These are phyloP conservation scores for Babyrousa celebensis DNA, from an alignment of 2,797 vertebrate species.

Conservation along the genomic window DNA sequence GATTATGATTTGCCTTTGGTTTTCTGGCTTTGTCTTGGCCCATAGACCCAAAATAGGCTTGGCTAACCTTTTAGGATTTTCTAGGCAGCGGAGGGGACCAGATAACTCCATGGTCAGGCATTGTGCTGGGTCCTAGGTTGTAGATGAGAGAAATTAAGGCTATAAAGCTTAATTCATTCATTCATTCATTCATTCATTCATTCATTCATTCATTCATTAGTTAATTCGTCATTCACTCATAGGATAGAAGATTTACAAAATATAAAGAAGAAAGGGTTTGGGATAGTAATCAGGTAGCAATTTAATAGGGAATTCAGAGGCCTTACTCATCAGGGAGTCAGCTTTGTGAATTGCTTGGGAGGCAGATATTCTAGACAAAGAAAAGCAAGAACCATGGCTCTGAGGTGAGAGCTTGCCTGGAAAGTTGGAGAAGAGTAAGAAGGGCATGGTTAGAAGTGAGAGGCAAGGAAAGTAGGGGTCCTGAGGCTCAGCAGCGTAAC, in stretches of 20 bases:
- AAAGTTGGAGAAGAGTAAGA: not conserved
- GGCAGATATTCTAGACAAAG: not conserved
- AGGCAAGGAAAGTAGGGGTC: not conserved
- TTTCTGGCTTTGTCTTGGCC: not conserved
- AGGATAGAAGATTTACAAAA: not conserved
- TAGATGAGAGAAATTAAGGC: not conserved
- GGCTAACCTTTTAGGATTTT: conserved; percentile 8
- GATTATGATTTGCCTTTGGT: not conserved
- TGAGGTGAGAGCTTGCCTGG: not conserved
- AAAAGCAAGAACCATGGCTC: not conserved
- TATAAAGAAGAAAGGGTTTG: not conserved
- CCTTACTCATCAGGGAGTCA: not conserved
- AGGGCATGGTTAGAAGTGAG: too few relatives aligned
- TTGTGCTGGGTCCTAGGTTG: not conserved
- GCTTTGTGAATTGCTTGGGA: not conserved
- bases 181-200: conserved; percentile 21
- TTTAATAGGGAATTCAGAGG: not conserved
- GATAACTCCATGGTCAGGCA: not conserved
- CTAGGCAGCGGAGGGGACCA: not conserved
- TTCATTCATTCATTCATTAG: conserved; percentile 30
- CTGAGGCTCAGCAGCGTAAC: too few relatives aligned
- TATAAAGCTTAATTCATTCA: not conserved
- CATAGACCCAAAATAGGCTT: not conserved
- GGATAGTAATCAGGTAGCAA: not conserved
- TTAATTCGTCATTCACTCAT: not conserved